These are phyloP conservation scores for Biston betularia DNA, from an alignment of 2,888 invertebrate genomes.

Conservation along the genomic window DNA sequence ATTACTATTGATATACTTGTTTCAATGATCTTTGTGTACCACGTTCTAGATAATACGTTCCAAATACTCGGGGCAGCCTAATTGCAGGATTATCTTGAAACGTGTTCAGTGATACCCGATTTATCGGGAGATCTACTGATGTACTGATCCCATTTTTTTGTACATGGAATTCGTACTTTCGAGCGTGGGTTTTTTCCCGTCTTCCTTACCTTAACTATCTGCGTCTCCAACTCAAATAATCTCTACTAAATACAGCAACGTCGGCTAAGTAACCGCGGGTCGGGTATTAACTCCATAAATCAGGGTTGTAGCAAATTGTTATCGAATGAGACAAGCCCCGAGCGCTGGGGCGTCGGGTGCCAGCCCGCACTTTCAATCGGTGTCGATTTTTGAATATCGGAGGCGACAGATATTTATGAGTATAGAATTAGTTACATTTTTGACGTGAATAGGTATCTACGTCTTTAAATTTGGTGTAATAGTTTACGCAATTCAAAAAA, in stretches of 20 bases:
- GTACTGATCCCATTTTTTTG: too few species aligned
- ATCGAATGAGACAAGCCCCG: conserved; percentile 53
- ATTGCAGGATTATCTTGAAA: too few species aligned
- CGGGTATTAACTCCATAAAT: conserved; percentile 70
- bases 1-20: background rate
- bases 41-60: too few species aligned
- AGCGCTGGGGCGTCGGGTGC: conserved; percentile 29
- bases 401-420: conserved; percentile 1
- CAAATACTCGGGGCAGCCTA: too few species aligned
- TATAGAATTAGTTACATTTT: background rate
- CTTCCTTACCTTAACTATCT: conserved; percentile 17
- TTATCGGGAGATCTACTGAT: too few species aligned
- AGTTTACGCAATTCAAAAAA: too few species aligned
- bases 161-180: background rate
- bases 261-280: conserved; percentile 57
- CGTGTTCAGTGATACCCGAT: too few species aligned
- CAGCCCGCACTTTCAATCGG: conserved; percentile 28
- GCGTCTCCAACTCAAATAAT: conserved; percentile 16
- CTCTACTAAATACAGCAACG: conserved; percentile 52
- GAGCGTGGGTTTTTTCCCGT: background rate
- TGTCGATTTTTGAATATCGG: conserved; percentile 34
- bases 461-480: too few species aligned
- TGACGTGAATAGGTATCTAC: background rate
- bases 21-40: too few species aligned
- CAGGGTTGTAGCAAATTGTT: conserved; percentile 74